These are phyloP conservation scores for Acanthopagrus latus DNA, from an alignment of 2,797 vertebrate species.

Conservation along the genomic window DNA sequence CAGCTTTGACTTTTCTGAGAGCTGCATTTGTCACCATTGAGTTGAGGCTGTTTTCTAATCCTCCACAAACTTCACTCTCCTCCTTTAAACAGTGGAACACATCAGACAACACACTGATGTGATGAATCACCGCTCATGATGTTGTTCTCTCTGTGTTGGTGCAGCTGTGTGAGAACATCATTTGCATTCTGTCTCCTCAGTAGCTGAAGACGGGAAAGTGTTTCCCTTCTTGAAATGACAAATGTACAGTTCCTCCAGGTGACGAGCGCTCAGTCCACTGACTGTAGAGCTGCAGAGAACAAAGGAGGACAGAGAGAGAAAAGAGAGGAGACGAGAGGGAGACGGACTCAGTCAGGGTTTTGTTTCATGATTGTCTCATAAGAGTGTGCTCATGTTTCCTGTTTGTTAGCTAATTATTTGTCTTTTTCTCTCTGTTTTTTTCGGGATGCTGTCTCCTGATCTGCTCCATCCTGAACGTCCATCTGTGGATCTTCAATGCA, in stretches of 20 bases:
- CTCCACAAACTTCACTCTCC: not conserved
- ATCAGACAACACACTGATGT: slow-evolving; percentile 3
- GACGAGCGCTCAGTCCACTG: too few relatives aligned
- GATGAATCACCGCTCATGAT: not conserved
- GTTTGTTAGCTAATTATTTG: not conserved
- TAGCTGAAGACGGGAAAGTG: too few relatives aligned
- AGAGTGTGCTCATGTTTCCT: too few relatives aligned
- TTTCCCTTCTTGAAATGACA: not conserved
- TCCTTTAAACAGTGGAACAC: not conserved
- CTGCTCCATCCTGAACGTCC: slow-evolving; percentile 10
- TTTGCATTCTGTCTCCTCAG: too few relatives aligned
- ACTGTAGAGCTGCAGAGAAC: too few relatives aligned
- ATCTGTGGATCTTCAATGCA: slow-evolving; percentile 38
- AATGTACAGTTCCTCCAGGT: too few relatives aligned
- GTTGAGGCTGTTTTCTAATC: not conserved
- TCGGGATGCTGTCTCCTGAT: slow-evolving; percentile 9
- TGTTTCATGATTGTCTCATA: too few relatives aligned
- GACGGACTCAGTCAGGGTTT: too few relatives aligned
- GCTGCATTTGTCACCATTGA: slow-evolving; percentile 26
- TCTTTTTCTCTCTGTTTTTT: slow-evolving; percentile 9
- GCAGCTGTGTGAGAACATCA: too few relatives aligned
- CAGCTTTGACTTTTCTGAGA: slow-evolving; percentile 24
- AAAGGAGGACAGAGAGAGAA: too few relatives aligned
- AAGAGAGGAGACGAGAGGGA: not conserved
- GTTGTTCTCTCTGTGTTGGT: too few relatives aligned